A percentile compares a stretch with the other conserved stretches of the same genome.
Evolutionary conservation across 2,113 vertebrate species (phyloP).

Genomic region (Hoplias malabaricus): DNA sequence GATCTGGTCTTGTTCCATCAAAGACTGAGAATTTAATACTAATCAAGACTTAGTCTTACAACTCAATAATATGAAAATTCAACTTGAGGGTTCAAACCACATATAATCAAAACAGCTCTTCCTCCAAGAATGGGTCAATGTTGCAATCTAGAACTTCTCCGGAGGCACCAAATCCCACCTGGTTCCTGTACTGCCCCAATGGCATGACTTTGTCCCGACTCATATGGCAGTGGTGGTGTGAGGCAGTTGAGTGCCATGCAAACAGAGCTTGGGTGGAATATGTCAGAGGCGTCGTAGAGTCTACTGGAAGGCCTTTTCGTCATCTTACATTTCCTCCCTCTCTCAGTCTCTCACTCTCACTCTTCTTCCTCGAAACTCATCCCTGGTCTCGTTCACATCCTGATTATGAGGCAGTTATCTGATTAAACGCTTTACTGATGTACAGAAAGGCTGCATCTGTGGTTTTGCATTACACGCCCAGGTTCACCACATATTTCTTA

Average conservation of each 20-base stretch:
- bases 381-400: constrained; percentile 53
- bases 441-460: constrained; percentile 23
- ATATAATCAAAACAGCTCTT: no score
- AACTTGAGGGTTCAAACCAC: no score
- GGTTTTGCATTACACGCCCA: constrained; percentile 32
- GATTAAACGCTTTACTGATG: constrained; percentile 49
- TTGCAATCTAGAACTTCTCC: constrained; percentile 12
- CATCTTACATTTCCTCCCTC: constrained; percentile 85
- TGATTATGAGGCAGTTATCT: constrained; percentile 59
- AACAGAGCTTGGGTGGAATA: constrained; percentile 89
- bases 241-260: constrained; percentile 85
- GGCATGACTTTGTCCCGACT: constrained; percentile 85
- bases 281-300: constrained; percentile 90
- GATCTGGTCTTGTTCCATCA: no score
- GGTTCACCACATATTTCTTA: constrained; percentile 22
- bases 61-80: no score
- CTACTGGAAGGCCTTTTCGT: constrained; percentile 82
- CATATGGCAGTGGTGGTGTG: constrained; percentile 84
- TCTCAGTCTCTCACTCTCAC: constrained; percentile 44
- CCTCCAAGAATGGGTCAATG: not conserved
- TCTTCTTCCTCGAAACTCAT: constrained; percentile 24
- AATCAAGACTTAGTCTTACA: no score
- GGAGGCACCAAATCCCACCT: constrained; percentile 69
- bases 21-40: no score
- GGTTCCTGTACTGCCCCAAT: constrained; percentile 85